Base-by-base conservation (phyloP, 2,113 vertebrate species). In the Heterocephalus glaber region DNA sequence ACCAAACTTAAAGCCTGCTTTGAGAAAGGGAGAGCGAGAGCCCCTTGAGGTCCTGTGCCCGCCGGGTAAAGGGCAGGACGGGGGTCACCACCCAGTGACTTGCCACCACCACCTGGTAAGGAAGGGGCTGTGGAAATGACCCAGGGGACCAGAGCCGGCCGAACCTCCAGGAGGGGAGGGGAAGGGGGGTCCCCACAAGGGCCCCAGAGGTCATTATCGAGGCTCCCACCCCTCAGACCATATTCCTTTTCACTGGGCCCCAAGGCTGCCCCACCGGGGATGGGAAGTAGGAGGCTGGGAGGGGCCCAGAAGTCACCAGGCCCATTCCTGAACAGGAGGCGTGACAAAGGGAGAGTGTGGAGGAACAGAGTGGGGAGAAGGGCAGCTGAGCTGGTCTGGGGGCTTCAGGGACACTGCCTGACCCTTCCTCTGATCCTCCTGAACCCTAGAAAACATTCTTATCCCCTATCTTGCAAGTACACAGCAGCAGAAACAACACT, bases 261-360 rank as follows among this genome's bases (percentile, higher is more conserved):
- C 7, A 16, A 38, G 30, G 28, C 28, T 70, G 30, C 70, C 82
- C 58, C 14, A 20, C 60, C 35, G 56, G 63, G 56, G 30, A 10
- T 2, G 1, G 14, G 44, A 80, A 60, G 33, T 1, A 54, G 17
- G 2, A 33, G 33, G 44, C 10, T 22, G 24, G 11, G 14, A 17
- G 35, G 16, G 26, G 60, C 11, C 5, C 5, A n/a, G 35, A 89
- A 86, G 56, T 81, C 60, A 33, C 33, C 33, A 63, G 76, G 22
- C 49, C 30, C 79, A 35, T 16, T 54, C 26, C 22, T 54, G 26
- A 26, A 26, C 4, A 17, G 86, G 52, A 58, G 49, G 56, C 19
- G 3, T n/a, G 22, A 52, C 0, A 0, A 63, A 58, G 41, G 19
- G 41, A 8, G 65, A 4, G 49, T 65, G 84, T 0, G 13, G 68